Evolutionary conservation across 2,113 vertebrate genomes (phyloP).

Genomic region (Uropsilus gracilis): DNA sequence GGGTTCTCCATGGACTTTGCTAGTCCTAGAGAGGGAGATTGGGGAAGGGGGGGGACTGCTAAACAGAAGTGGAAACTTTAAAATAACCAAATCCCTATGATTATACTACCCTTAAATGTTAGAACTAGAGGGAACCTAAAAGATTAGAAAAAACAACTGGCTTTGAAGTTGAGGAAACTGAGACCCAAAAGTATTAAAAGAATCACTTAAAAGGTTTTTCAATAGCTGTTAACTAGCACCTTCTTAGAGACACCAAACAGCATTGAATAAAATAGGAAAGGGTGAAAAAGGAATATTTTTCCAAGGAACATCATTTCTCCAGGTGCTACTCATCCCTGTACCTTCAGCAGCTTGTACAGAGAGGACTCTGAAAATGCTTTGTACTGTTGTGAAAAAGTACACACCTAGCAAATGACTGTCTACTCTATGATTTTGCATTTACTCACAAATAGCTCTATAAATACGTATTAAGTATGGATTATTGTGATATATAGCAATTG

Average conservation of each 20-base stretch:
- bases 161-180: constrained; percentile 17
- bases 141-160: neutral
- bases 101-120: neutral
- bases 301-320: neutral
- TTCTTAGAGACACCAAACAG: neutral
- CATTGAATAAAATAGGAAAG: neutral
- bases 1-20: neutral
- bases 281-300: neutral
- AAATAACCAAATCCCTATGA: neutral
- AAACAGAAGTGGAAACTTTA: constrained; percentile 31
- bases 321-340: neutral
- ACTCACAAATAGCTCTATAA: neutral
- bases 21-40: neutral
- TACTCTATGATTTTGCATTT: neutral
- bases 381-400: neutral
- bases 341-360: neutral
- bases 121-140: neutral
- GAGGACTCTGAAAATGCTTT: neutral
- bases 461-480: neutral
- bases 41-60: neutral
- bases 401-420: neutral
- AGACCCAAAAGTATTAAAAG: neutral
- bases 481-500: neutral
- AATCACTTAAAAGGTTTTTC: neutral
- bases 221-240: neutral